These are phyloP conservation scores for Hirtodrosophila histrioides DNA, from an alignment of 2,888 invertebrate species.

Conservation along the genomic window DNA sequence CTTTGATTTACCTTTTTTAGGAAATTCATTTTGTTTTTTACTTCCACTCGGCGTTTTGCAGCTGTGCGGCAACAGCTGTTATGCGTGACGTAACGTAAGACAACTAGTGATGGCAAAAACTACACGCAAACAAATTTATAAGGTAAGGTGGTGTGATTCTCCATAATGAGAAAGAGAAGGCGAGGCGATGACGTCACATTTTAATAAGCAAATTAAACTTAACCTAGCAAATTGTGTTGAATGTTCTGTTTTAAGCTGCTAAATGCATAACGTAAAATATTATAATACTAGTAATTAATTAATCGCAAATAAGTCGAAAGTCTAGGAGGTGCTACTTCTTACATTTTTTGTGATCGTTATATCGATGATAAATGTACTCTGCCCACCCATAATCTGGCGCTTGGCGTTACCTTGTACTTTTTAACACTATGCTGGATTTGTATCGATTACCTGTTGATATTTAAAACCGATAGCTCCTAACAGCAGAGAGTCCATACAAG, in stretches of 20 bases:
- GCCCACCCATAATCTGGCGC: too few species aligned
- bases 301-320: too few species aligned
- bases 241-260: too few species aligned
- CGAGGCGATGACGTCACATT: background rate
- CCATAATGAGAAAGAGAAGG: background rate
- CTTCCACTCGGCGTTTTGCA: conserved; percentile 16
- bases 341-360: too few species aligned
- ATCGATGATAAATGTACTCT: too few species aligned
- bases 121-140: background rate
- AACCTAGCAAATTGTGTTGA: too few species aligned
- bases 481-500: conserved; percentile 26
- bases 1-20: conserved; percentile 70
- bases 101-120: conserved; percentile 21
- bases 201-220: background rate
- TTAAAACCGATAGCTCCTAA: conserved; percentile 38
- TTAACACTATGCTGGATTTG: too few species aligned
- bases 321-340: too few species aligned
- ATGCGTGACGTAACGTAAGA: conserved; percentile 60
- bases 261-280: too few species aligned
- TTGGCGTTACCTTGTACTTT: background rate
- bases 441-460: conserved; percentile 41
- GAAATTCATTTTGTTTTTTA: conserved; percentile 62
- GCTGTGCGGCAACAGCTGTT: conserved; percentile 58
- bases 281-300: too few species aligned
- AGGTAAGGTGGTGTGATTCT: background rate